Base-by-base conservation (phyloP, 2,797 vertebrate genomes). In the Rousettus madagascariensis region DNA sequence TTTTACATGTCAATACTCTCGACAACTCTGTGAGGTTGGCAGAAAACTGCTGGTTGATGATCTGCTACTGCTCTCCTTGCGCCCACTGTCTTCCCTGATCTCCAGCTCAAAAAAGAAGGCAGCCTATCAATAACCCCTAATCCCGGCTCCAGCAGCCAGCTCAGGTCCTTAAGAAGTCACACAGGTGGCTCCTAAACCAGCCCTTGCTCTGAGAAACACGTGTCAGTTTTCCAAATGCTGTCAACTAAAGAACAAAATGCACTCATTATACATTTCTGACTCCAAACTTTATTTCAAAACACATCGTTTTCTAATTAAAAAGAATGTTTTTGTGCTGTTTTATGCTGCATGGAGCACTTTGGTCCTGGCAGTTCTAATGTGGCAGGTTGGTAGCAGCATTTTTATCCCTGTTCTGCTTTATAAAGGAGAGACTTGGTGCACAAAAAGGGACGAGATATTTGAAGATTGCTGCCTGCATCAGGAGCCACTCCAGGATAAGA, bases 281-380 rank as follows among this genome's bases (percentile, higher is more conserved):
- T 91, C 82, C 66, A 84, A 86, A 94, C 57, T 72, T 36, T 43
- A 55, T 49, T 95, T 92, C 43, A 53, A 61, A 90, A 92, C 78
- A 36, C 71, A 80, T 33, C 28, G 7, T 43, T 4, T 68, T 80
- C 91, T 84, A 94, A 55, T 3, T 71, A 36, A n/a, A 24, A 20
- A 85, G 20, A 41, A 28, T 41, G 46, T 63, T 63, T 53, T 71
- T 46, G 71, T 68, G 17, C n/a, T 79, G 26, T 61, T 93, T 66
- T 79, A 75, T 71, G 41, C 43, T 43, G 3, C 30, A 46, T n/a
- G 55, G 43, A 90, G 20, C n/a, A 26, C 30, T 71, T 90, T 55
- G 61, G 79, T 68, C 71, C 78, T 95, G 55, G 69, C 28, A 57
- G 3, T 80, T 90, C 53, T 85, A 16, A 74, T 55, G 17, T 59